Conservation (phyloP, 2,113 vertebrate species). For the Crotalus viridis region DNA sequence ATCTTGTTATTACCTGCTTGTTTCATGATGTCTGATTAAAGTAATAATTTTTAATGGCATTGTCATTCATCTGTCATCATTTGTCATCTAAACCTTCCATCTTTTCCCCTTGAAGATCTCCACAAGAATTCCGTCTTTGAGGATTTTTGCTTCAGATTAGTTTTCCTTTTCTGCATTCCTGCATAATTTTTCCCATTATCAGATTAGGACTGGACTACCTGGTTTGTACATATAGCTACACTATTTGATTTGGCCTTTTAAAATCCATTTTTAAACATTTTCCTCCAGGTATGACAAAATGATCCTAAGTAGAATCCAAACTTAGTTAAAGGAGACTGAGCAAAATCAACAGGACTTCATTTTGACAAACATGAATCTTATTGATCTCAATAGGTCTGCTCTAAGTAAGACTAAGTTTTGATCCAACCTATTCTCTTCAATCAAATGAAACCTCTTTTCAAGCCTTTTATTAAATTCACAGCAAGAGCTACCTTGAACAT, state of each 20-base stretch:
- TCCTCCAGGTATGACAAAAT: not conserved
- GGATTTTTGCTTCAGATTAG: not conserved
- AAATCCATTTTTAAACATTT: not conserved
- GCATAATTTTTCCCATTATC: not conserved
- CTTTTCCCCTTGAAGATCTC: not conserved
- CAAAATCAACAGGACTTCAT: not conserved
- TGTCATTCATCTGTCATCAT: not conserved
- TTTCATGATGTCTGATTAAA: not conserved
- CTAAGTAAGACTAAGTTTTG: not conserved
- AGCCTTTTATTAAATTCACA: not conserved
- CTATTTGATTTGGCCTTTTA: not conserved
- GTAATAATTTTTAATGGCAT: not conserved
- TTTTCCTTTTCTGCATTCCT: not conserved
- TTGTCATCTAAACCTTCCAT: not conserved
- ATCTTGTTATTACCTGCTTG: not conserved
- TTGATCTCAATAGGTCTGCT: not conserved
- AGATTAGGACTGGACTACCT: not conserved
- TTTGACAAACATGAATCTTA: not conserved
- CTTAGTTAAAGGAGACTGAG: not conserved
- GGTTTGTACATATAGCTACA: not conserved
- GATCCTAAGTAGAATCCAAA: not conserved
- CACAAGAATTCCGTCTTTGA: not conserved
- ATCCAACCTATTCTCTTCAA: not conserved
- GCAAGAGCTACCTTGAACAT: slow-evolving; percentile 12
- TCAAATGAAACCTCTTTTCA: not conserved